Base-by-base conservation (phyloP, 2,888 invertebrate species). In the Zhengitettix transpicula region DNA sequence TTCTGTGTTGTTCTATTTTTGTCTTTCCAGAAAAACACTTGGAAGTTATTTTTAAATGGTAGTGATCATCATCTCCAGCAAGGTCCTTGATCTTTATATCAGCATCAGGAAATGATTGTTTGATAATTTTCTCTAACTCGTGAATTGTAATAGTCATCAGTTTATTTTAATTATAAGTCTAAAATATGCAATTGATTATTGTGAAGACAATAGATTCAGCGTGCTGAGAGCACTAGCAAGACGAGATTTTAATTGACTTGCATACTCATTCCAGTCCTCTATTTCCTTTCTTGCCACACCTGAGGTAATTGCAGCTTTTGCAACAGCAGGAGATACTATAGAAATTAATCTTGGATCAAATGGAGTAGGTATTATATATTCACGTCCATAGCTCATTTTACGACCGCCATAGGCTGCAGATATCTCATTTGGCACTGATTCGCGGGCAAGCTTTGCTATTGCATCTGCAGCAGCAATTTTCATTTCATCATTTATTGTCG, bases 401-500 rank as follows among this genome's bases (percentile, higher is more conserved):
- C 42, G 15, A 40, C 53, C 59, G 40, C 52, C 52, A 56, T 61
- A 61, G n/a, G 53, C 17, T 53, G 53, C 10, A 11, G 53, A 10
- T 10, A 15, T 15, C 10, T 10, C 53, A 12, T 53, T 15, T 10
- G 10, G 10, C n/a, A 12, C 11, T 11, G 10, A 10, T 10, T 10
- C 17, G n/a, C 15, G 53, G 11, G 53, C 53, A 10, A 53, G 53
- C n/a, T 55, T 40, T 17, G 62, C 62, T 11, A 64, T 60, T 14
- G 64, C 64, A 54, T 60, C 14, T 12, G 52, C 62, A 42, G 62
- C 60, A 40, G 64, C 64, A n/a, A 60, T 54, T 58, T 63, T 62
- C 64, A 64, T 64, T 16, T 60, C 63, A 42, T 60, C 58, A 58
- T 61, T 64, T 16, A 64, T 64, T 11, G 60, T 58, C 10, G 59